Percentiles rank a stretch among this genome's conserved stretches.
These are phyloP conservation scores for Morpho achilles DNA, from an alignment of 2,888 invertebrate genomes.

Conservation along the genomic window DNA sequence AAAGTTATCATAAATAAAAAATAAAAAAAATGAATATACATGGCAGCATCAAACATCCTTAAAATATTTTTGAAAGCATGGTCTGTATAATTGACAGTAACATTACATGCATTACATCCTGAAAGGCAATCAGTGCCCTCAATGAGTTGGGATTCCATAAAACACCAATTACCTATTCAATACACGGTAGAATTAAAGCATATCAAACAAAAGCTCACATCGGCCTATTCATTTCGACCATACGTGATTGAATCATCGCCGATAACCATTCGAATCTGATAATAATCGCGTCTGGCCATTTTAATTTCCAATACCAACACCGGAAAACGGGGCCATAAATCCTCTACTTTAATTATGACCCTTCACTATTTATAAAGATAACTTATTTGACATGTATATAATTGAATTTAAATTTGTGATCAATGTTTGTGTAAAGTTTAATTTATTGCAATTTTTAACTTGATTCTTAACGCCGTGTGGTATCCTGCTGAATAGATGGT, in stretches of 20 bases:
- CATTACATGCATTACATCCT: conserved; percentile 52
- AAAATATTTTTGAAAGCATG: conserved; percentile 3
- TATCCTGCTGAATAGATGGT: too few species aligned
- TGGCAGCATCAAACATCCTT: too few species aligned
- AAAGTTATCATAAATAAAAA: too few species aligned
- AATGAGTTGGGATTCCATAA: conserved; percentile 34
- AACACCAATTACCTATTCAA: conserved; percentile 39
- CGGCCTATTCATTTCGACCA: conserved; percentile 49
- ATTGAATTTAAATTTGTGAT: conserved; percentile 19
- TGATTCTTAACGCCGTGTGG: too few species aligned
- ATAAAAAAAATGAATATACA: too few species aligned
- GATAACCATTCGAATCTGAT: conserved; percentile 49
- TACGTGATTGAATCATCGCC: conserved; percentile 56
- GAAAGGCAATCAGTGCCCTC: conserved; percentile 50
- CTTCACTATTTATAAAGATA: conserved; percentile 34
- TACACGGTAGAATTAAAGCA: conserved; percentile 32
- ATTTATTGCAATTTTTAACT: too few species aligned
- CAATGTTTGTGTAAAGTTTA: not conserved
- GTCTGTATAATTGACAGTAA: conserved; percentile 38
- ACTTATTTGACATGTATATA: conserved; percentile 25
- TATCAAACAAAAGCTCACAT: conserved; percentile 36
- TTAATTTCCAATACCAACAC: conserved; percentile 49
- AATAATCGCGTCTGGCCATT: conserved; percentile 52
- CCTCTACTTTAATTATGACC: conserved; percentile 45
- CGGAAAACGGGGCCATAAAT: conserved; percentile 61